These are phyloP conservation scores for Centrocercus urophasianus DNA, from an alignment of 2,113 vertebrate genomes.

Conservation along the genomic window DNA sequence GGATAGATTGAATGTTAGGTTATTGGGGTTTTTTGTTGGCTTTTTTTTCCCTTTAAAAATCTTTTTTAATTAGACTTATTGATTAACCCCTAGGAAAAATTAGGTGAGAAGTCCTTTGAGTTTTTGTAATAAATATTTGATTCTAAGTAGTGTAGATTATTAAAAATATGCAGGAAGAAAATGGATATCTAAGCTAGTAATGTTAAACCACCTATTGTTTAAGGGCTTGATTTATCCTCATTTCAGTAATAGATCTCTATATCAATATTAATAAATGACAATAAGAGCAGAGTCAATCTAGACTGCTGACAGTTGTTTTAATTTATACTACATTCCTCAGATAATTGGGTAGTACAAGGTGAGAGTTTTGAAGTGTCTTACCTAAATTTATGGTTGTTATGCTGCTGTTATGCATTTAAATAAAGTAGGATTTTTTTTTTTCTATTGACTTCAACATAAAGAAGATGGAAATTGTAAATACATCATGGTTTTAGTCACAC, in stretches of 20 bases:
- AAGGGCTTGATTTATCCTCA: background rate
- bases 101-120: background rate
- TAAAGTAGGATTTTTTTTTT: background rate
- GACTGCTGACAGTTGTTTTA: background rate
- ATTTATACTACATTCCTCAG: background rate
- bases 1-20: background rate
- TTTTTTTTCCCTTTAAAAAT: background rate
- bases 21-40: background rate
- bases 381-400: background rate
- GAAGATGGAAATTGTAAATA: background rate
- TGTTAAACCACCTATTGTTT: background rate
- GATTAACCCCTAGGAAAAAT: background rate
- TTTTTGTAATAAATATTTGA: background rate
- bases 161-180: background rate
- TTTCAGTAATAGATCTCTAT: background rate
- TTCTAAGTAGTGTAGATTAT: background rate
- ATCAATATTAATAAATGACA: conserved; percentile 1
- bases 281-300: background rate
- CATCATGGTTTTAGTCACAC: background rate
- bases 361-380: background rate
- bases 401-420: background rate
- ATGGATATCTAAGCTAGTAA: background rate
- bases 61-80: background rate
- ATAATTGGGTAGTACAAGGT: background rate
- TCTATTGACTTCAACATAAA: background rate